Conservation (phyloP, 1,140 invertebrate genomes). For the Pseudomyrmex flavicornis region DNA sequence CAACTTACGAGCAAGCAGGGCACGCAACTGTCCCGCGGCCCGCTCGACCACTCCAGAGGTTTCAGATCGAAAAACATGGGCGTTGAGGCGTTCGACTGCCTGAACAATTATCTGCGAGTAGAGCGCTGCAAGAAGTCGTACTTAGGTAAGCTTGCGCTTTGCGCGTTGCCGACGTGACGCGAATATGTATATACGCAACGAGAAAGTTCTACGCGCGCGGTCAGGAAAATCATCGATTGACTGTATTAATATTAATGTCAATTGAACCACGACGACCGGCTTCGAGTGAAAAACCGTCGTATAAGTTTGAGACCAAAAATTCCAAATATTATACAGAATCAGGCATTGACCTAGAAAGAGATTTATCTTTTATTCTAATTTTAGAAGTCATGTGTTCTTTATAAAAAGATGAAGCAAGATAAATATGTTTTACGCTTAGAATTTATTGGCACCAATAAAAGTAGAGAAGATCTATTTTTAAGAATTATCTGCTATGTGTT, state of each 20-base stretch:
- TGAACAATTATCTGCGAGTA: conserved; percentile 67
- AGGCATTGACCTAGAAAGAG: not conserved
- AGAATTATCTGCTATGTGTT: too few relatives aligned
- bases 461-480: too few relatives aligned
- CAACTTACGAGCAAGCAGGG: conserved; percentile 23
- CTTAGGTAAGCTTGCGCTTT: conserved; percentile 71
- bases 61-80: conserved; percentile 69
- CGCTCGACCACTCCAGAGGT: not conserved
- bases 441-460: too few relatives aligned
- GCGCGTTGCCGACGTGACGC: not conserved
- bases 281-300: not conserved
- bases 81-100: conserved; percentile 57
- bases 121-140: conserved; percentile 75
- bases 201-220: not conserved
- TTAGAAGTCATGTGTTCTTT: not conserved
- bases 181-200: not conserved
- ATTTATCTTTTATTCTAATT: too few relatives aligned
- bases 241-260: not conserved
- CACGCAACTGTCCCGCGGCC: not conserved
- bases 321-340: not conserved
- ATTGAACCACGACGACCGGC: not conserved
- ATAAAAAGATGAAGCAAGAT: too few relatives aligned
- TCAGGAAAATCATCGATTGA: not conserved
- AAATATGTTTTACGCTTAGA: too few relatives aligned
- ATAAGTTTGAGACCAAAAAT: not conserved